Percentiles rank a stretch among this genome's conserved stretches.
Evolutionary conservation across 2,888 invertebrate genomes (phyloP).

Genomic region (Leptinotarsa juncta): DNA sequence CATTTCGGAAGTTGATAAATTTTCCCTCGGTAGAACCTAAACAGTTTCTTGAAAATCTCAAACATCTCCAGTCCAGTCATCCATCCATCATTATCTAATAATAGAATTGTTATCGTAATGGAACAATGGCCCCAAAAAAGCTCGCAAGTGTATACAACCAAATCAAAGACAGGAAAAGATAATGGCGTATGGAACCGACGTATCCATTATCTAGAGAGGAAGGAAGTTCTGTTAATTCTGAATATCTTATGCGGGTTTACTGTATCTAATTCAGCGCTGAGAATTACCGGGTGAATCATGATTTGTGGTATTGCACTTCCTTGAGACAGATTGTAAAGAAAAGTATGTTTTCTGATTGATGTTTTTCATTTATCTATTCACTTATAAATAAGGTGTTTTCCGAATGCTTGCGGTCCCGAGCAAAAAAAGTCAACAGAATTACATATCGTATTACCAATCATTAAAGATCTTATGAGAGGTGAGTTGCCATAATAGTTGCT

Average conservation of each 20-base stretch:
- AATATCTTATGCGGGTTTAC: conserved; percentile 18
- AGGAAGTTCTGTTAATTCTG: conserved; percentile 33
- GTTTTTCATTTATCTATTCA: background rate
- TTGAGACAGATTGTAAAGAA: too few species aligned
- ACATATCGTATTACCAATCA: background rate
- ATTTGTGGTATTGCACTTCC: too few species aligned
- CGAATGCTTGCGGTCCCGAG: background rate
- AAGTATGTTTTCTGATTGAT: too few species aligned
- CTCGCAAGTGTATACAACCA: conserved; percentile 12
- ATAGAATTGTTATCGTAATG: background rate
- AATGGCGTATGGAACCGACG: conserved; percentile 29
- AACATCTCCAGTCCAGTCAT: too few species aligned
- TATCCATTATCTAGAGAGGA: conserved; percentile 33
- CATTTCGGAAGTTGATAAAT: too few species aligned
- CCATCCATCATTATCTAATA: background rate
- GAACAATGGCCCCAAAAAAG: conserved; percentile 9
- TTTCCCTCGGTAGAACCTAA: too few species aligned
- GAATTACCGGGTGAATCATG: conserved; percentile 1
- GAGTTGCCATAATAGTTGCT: background rate
- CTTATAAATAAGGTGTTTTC: background rate
- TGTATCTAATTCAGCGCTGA: conserved; percentile 1
- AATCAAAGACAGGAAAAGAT: conserved; percentile 35
- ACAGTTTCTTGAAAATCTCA: too few species aligned
- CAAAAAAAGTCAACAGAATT: background rate
- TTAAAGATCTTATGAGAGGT: background rate